phyloP scores from a whole-genome alignment of 2,113 vertebrate species.

The Elephas maximus region DNA sequence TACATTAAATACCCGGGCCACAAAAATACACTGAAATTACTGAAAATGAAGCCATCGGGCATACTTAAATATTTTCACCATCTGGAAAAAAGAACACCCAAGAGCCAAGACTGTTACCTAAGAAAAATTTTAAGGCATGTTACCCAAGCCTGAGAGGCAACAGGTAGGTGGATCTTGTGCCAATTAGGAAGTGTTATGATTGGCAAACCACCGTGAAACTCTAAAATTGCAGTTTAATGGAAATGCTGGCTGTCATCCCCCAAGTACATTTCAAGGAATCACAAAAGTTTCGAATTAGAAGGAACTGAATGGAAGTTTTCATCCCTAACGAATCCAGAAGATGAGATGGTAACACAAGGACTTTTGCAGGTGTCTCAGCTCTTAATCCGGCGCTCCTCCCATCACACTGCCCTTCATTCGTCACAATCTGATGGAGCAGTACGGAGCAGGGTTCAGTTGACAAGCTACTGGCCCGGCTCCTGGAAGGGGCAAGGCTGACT shows the following conservation, averaged over 20 bases:
- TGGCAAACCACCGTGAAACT: constrained; percentile 36
- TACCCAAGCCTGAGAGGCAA: constrained; percentile 15
- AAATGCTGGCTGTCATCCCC: constrained; percentile 65
- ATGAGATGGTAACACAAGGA: neutral
- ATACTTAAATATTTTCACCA: constrained; percentile 47
- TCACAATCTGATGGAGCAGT: neutral
- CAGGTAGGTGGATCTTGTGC: constrained; percentile 56
- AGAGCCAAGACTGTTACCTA: constrained; percentile 55
- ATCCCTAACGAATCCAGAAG: neutral
- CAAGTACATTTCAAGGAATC: constrained; percentile 70
- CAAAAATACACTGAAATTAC: constrained; percentile 45
- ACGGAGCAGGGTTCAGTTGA: neutral
- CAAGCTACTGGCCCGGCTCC: neutral
- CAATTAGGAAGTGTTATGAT: constrained; percentile 60
- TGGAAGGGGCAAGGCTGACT: neutral
- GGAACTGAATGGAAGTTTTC: constrained; percentile 45
- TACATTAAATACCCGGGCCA: constrained; percentile 41
- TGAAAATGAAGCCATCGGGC: constrained; percentile 51
- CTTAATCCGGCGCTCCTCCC: neutral
- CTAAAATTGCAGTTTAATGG: constrained; percentile 65
- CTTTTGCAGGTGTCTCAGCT: neutral
- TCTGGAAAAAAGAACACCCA: constrained; percentile 60
- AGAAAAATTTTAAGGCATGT: neutral
- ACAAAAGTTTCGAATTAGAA: constrained; percentile 25
- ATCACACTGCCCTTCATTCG: neutral